Conservation (phyloP, 1,140 invertebrate genomes). For the Nephotettix cincticeps region DNA sequence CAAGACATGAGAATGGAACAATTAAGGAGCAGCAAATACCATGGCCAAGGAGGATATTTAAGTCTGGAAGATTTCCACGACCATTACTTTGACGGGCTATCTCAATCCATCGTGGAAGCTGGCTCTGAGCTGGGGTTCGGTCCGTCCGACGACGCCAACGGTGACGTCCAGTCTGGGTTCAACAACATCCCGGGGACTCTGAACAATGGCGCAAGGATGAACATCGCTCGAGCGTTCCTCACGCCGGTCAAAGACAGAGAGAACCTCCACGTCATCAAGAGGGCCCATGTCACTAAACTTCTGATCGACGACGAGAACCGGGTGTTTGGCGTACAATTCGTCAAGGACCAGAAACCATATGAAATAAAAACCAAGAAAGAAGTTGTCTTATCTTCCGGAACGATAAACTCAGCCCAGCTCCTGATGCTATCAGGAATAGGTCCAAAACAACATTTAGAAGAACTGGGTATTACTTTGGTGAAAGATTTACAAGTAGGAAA, state of each 20-base stretch:
- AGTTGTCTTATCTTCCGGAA: conserved; percentile 50
- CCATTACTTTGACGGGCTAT: conserved; percentile 14
- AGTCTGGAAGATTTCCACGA: conserved; percentile 55
- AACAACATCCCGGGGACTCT: conserved; percentile 49
- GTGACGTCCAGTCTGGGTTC: conserved; percentile 38
- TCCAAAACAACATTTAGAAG: conserved; percentile 47
- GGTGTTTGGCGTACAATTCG: conserved; percentile 72
- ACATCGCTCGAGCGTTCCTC: conserved; percentile 59
- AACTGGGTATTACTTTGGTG: conserved; percentile 37
- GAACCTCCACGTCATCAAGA: conserved; percentile 66
- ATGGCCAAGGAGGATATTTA: conserved; percentile 56
- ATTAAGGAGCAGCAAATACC: conserved; percentile 46
- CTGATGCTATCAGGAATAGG: conserved; percentile 56
- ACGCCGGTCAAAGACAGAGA: conserved; percentile 59
- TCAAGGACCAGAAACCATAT: conserved; percentile 64
- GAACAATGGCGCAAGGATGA: conserved; percentile 26
- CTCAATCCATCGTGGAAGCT: conserved; percentile 49
- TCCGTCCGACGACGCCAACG: conserved; percentile 54
- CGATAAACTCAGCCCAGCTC: conserved; percentile 47
- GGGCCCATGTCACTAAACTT: conserved; percentile 53
- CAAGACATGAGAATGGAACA: conserved; percentile 46
- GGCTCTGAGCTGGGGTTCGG: conserved; percentile 59
- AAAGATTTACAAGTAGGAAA: conserved; percentile 43
- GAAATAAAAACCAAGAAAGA: conserved; percentile 67
- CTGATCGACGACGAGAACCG: conserved; percentile 51